Evolutionary conservation across 2,797 vertebrate species (phyloP).

Genomic region (Oreortyx pictus): DNA sequence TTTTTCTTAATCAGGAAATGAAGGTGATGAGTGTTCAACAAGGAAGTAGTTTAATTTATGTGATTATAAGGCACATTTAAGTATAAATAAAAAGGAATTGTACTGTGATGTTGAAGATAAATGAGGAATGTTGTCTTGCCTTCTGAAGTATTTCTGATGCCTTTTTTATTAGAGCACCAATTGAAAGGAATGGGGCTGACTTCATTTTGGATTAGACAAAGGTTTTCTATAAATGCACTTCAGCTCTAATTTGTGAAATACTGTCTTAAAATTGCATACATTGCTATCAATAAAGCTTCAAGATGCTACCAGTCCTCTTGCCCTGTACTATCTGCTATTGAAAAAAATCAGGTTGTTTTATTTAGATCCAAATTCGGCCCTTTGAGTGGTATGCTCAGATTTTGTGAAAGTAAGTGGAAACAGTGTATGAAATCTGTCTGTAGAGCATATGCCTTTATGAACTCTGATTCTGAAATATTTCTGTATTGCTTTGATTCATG

Average conservation of each 20-base stretch:
- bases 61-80: neutral
- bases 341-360: neutral
- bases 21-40: neutral
- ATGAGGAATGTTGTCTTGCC: neutral
- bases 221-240: rapidly evolving
- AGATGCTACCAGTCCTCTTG: neutral
- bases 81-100: neutral
- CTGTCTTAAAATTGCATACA: neutral
- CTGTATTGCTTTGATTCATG: neutral
- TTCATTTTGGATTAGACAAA: neutral
- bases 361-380: neutral
- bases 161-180: neutral
- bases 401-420: neutral
- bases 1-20: neutral
- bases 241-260: neutral
- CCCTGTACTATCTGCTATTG: neutral
- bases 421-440: neutral
- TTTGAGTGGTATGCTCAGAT: neutral
- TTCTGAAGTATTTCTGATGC: neutral
- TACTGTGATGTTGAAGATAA: neutral
- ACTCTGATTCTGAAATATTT: neutral
- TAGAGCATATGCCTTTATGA: neutral
- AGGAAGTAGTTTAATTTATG: neutral
- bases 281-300: neutral
- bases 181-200: neutral